Percentiles rank a stretch among this genome's conserved stretches.
Evolutionary conservation across 2,888 invertebrate genomes (phyloP).

Genomic region (Chrysopilus asiliformis): DNA sequence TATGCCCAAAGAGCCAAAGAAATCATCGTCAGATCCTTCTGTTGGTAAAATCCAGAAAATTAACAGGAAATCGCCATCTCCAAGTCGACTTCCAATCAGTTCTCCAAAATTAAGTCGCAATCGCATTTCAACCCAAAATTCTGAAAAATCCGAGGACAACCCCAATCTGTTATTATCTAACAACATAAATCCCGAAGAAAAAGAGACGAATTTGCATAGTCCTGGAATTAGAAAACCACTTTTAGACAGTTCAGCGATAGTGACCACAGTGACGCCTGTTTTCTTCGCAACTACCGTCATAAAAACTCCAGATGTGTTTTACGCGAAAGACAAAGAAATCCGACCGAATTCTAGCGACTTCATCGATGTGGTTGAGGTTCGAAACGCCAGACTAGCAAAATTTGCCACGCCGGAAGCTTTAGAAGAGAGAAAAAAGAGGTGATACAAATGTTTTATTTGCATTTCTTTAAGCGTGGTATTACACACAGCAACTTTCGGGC

Average conservation of each 20-base stretch:
- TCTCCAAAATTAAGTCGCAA: slow-evolving; percentile 5
- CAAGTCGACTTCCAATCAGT: background rate
- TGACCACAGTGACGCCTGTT: slow-evolving; percentile 14
- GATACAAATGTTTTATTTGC: no score
- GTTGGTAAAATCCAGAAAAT: slow-evolving; percentile 8
- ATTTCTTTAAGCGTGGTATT: no score
- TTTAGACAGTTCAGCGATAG: slow-evolving; percentile 12
- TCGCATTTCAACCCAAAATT: no score
- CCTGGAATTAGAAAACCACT: slow-evolving; percentile 10
- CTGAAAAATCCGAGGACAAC: background rate
- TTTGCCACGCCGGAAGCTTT: no score
- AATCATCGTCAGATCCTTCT: slow-evolving; percentile 16
- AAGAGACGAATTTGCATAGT: slow-evolving; percentile 1
- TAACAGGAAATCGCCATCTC: slow-evolving; percentile 9
- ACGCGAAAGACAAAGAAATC: no score
- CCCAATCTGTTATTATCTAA: no score
- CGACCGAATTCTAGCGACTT: slow-evolving; percentile 6
- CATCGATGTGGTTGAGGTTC: slow-evolving; percentile 24
- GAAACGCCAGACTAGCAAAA: slow-evolving; percentile 31
- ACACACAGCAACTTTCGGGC: no score
- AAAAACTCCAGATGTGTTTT: slow-evolving; percentile 3
- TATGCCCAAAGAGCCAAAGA: slow-evolving; percentile 14
- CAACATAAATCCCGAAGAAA: slow-evolving; percentile 4
- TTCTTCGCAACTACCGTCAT: slow-evolving; percentile 9
- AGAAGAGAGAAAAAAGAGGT: no score